A percentile compares a stretch with the other conserved stretches of the same genome.
phyloP scores from a whole-genome alignment of 2,113 vertebrate species.

The Martes martes region DNA sequence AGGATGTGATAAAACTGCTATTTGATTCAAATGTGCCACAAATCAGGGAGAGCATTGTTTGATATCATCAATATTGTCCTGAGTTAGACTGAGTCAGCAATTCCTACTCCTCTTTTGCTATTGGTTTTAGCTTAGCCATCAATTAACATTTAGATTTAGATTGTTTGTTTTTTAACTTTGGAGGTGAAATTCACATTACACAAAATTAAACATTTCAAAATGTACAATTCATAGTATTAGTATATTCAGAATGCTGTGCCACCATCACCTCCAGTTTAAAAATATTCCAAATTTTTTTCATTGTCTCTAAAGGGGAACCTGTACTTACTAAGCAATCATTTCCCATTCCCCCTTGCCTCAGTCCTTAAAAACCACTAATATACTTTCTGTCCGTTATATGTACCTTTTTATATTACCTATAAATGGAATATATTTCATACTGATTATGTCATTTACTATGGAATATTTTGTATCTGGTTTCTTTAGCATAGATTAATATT shows the following conservation, averaged over 20 bases:
- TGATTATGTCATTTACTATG: not conserved
- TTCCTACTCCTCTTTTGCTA: not conserved
- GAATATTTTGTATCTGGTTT: not conserved
- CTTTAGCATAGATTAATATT: not conserved
- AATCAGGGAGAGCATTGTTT: not conserved
- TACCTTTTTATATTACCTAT: not conserved
- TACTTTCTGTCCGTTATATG: not conserved
- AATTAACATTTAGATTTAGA: not conserved
- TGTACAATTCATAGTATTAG: not conserved
- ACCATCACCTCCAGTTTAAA: not conserved
- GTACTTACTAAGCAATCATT: not conserved
- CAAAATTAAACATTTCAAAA: not conserved
- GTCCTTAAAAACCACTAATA: not conserved
- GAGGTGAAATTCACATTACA: not conserved
- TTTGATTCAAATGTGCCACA: not conserved
- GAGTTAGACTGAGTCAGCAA: not conserved
- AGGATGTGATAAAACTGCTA: not conserved
- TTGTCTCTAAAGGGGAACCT: not conserved
- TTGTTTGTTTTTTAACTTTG: not conserved
- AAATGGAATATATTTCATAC: not conserved
- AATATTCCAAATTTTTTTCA: not conserved
- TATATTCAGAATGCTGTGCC: not conserved
- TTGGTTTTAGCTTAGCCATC: not conserved
- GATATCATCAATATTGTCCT: not conserved
- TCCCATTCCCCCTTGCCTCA: not conserved